phyloP scores from a whole-genome alignment of 2,797 vertebrate genomes.

The Pampus argenteus region DNA sequence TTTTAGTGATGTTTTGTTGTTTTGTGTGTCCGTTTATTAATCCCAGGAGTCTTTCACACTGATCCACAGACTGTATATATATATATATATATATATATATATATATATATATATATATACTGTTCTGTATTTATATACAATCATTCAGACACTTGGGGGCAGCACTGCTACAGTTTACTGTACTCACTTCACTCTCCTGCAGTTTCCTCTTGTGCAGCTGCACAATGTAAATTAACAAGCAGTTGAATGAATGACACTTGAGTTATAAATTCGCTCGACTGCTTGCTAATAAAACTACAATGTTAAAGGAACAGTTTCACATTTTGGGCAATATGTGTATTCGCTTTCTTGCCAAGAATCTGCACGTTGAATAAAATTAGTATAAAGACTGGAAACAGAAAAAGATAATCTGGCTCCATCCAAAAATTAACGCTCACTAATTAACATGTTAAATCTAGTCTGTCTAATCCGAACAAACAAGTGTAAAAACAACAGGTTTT shows the following conservation, averaged over 20 bases:
- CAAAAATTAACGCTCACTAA: too few species aligned
- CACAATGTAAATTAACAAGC: neutral
- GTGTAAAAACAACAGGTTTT: neutral
- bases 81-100: too few species aligned
- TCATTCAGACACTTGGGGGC: slow-evolving; percentile 52
- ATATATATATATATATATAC: too few species aligned
- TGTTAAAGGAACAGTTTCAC: neutral
- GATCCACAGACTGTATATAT: neutral
- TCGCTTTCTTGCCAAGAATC: neutral
- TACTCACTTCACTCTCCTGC: neutral
- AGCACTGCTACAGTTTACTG: slow-evolving; percentile 33
- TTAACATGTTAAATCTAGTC: neutral
- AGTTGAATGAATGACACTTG: slow-evolving; percentile 7
- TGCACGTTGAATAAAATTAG: neutral
- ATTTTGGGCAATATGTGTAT: neutral
- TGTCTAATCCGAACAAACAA: neutral
- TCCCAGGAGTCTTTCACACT: slow-evolving; percentile 3
- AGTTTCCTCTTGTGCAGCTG: neutral
- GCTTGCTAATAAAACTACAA: neutral
- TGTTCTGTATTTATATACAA: slow-evolving; percentile 1
- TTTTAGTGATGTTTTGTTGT: slow-evolving; percentile 40
- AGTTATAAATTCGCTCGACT: slow-evolving; percentile 10
- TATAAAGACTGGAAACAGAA: neutral
- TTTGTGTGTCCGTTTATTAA: slow-evolving; percentile 20
- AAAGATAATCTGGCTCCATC: neutral